Percentiles rank a stretch among this genome's conserved stretches.
phyloP scores from a whole-genome alignment of 30 jellyfish, hydroid and myxozoan genomes.

The Hydractinia symbiolongicarpus region DNA sequence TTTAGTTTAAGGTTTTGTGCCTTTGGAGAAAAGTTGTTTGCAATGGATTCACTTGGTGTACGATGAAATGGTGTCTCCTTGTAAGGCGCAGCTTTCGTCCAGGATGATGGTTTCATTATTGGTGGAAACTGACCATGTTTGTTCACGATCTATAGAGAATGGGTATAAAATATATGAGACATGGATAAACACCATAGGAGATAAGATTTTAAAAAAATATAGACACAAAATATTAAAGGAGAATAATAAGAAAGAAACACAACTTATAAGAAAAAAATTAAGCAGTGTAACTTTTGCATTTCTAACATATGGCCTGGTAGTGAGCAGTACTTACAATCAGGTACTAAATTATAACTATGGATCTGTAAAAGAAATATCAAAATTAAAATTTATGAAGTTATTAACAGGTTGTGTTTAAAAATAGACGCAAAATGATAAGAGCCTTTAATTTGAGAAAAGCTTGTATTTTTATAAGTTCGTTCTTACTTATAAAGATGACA shows the following conservation, averaged over 20 bases:
- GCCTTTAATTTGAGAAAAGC: too few relatives aligned
- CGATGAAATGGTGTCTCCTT: conserved; percentile 88
- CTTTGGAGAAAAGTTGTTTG: conserved; percentile 90
- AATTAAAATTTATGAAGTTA: too few relatives aligned
- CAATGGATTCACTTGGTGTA: conserved; percentile 98
- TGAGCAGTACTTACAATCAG: too few relatives aligned
- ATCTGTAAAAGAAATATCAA: too few relatives aligned
- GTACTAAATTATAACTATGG: too few relatives aligned
- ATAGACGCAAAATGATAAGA: too few relatives aligned
- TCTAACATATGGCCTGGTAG: too few relatives aligned
- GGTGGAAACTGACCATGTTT: conserved; percentile 95
- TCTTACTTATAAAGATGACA: too few relatives aligned
- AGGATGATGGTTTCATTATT: conserved; percentile 68
- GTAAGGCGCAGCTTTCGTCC: conserved; percentile 98
- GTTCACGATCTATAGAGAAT: conserved; percentile 54
- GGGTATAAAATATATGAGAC: neutral
- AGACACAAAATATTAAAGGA: neutral
- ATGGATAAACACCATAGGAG: neutral
- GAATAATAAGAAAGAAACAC: neutral
- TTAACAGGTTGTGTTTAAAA: too few relatives aligned
- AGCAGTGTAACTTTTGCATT: neutral
- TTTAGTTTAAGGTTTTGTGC: conserved; percentile 71
- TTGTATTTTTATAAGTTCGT: too few relatives aligned
- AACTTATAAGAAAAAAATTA: neutral
- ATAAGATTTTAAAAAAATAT: neutral